Evolutionary conservation across 2,888 invertebrate species (phyloP), one percentile per base, ranked within the genome.

Genomic region (Automeris io): DNA sequence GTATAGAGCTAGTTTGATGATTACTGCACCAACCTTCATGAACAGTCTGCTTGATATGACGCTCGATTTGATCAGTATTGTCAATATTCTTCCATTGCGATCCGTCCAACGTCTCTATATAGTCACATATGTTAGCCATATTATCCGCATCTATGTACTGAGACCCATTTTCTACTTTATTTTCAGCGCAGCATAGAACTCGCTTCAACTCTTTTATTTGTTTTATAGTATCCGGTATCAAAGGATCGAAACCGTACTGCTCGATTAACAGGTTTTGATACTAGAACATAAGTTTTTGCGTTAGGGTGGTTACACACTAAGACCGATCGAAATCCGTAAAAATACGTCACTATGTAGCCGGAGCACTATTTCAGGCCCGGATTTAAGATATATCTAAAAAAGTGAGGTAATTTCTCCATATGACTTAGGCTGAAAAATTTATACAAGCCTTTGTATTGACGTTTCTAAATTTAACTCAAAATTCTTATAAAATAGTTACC

Each of bases 21-120:
- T 11, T 25, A 25, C 11, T 26, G 7, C 16, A 37, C 37, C 18
- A 23, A 39, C 39, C 29, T 39, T 39, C 29, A 22, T 33, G 38
- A 12, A 40, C 44, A 4, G 40, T 43, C 5, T 33, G 16, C 1
- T 13, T 37, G 2, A 63, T 44, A 22, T 43, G 52, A 16, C 54
- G 48, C 8, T 76, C 70, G 35, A 74, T 49, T 3, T 78, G 70
- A 2, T 64, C 62, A 9, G 50, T 35, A 21, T 58, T 61, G 6
- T 77, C 64, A 12, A 77, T 43, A 35, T 51, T 62, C 29, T 68
- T 69, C 75, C 77, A 78, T 3, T 54, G 50, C 0, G 54, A 44
- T 2, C 51, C 61, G 3, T 62, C 60, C 0, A 46, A 37, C 0
- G 44, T 47, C 31, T 51, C 54, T 5, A 50, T 33, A 16, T 41